phyloP scores from a whole-genome alignment of 2,797 vertebrate species.

The Crax fasciolata region DNA sequence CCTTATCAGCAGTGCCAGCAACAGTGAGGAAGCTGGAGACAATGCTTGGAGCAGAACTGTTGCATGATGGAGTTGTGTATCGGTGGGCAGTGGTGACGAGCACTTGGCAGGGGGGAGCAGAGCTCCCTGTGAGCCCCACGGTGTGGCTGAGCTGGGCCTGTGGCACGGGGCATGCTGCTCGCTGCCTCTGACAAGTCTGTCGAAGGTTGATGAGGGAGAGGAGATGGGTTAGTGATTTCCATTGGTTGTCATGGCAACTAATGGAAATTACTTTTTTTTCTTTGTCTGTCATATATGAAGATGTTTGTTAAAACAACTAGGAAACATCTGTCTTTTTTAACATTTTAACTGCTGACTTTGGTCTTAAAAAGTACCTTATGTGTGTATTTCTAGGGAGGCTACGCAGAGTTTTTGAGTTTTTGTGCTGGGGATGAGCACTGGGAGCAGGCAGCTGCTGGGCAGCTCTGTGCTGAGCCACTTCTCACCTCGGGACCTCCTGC shows the following conservation, averaged over 20 bases:
- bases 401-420: neutral
- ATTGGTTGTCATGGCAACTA: constrained; percentile 66
- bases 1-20: neutral
- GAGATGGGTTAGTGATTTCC: constrained; percentile 27
- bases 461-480: neutral
- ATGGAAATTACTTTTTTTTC: constrained; percentile 16
- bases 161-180: neutral
- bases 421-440: neutral
- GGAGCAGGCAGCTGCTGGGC: neutral
- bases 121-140: neutral
- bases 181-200: constrained; percentile 20
- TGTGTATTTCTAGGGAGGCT: neutral
- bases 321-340: neutral
- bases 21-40: neutral
- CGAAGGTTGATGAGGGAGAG: constrained; percentile 15
- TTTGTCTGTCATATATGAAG: neutral
- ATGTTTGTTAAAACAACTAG: constrained; percentile 32
- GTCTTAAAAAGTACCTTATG: neutral
- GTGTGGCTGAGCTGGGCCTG: neutral
- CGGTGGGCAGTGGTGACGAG: neutral
- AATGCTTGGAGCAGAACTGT: neutral
- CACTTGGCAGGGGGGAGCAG: neutral
- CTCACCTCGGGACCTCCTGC: neutral
- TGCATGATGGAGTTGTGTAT: neutral
- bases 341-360: neutral